phyloP scores from a whole-genome alignment of 2,113 vertebrate genomes.

The Notarius lentiginosus region DNA sequence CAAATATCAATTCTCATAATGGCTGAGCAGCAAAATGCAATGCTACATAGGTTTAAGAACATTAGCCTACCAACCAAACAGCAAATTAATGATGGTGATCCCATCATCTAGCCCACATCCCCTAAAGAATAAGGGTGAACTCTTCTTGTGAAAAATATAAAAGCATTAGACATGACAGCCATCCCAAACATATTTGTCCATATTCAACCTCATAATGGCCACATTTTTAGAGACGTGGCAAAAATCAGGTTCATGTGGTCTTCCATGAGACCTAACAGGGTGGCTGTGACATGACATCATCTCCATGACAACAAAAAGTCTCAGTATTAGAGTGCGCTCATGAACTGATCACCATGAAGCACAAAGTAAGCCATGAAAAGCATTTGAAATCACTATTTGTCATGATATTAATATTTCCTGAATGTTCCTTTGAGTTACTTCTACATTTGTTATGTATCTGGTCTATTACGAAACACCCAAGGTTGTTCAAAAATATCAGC shows the following conservation, averaged over 20 bases:
- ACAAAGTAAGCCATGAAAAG: background rate
- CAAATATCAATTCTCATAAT: background rate
- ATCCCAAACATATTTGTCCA: background rate
- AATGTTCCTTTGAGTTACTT: background rate
- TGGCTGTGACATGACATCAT: background rate
- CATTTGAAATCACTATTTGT: background rate
- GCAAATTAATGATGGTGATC: background rate
- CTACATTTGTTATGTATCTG: background rate
- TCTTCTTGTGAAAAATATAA: background rate
- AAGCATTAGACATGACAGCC: no score
- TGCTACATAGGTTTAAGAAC: background rate
- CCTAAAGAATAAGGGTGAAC: background rate
- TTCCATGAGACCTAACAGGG: background rate
- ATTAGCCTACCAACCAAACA: slow-evolving; percentile 3
- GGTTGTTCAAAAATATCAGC: background rate
- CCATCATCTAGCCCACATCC: background rate
- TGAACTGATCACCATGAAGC: background rate
- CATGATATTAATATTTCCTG: background rate
- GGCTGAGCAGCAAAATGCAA: no score
- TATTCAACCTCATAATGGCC: background rate
- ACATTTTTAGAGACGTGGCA: background rate
- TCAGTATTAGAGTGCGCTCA: slow-evolving; percentile 7
- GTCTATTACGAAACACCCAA: background rate
- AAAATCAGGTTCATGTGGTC: slow-evolving; percentile 5
- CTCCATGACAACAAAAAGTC: slow-evolving; percentile 32